Base-by-base conservation (phyloP, 2,888 invertebrate species). In the Tenthredo amoena region DNA sequence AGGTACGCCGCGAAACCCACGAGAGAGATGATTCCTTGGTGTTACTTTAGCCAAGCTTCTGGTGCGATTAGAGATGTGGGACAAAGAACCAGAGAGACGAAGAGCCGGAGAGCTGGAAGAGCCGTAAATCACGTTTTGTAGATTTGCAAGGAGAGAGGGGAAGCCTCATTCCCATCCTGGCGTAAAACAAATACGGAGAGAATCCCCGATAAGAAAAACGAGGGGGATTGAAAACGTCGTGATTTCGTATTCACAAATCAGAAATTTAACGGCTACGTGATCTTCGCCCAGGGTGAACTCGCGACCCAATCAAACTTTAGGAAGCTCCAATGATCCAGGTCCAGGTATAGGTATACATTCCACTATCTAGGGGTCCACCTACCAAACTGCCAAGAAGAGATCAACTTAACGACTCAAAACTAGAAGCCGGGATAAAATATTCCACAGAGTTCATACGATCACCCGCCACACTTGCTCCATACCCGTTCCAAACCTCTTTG, bases 271-370 rank as follows among this genome's bases (percentile, higher is more conserved):
- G 84, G 86, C 84, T 84, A 86, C 81, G 85, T 86, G 86, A 76
- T 76, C 81, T 85, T 74, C 79, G 72, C 50, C 21, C 55, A 50
- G 71, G 65, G 62, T 82, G 71, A 83, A 47, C 74, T 58, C 85
- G 82, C 88, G 87, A 89, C 86, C 88, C 88, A 90, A 90, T 90
- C 89, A 90, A 90, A 90, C 88, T 90, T 90, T 86, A 84, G 86
- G 88, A 89, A 89, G 87, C 86, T 85, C 74, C 86, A 86, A 88
- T 88, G 89, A 89, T 88, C 88, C 86, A 87, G 50, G 58, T 62
- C 81, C 62, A 31, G 34, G 40, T 55, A 81, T 81, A 81, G 81
- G n/a, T 81, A 62, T 58, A 62, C 81, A n/a, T 15, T 34, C n/a
- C 58, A 40, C 40, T 88, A 86, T 86, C 85, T 65, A 86, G 87